These are phyloP conservation scores for Meles meles DNA, from an alignment of 2,113 vertebrate species.

Conservation along the genomic window DNA sequence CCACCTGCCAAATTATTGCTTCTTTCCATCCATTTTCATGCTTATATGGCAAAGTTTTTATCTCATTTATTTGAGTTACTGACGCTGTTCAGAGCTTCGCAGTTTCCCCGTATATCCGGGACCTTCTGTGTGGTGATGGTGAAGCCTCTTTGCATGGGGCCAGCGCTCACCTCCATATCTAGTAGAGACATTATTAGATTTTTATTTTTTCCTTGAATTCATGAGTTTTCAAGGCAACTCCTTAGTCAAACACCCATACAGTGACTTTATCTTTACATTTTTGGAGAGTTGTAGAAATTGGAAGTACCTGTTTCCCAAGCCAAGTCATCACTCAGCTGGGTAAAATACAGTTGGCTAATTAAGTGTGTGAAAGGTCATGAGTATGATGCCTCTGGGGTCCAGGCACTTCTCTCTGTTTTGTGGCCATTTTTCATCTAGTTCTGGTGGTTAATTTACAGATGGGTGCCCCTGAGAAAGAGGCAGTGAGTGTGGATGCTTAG, in stretches of 20 bases:
- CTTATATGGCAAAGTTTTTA: neutral
- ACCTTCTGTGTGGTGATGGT: neutral
- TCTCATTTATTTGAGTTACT: neutral
- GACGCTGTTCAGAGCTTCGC: neutral
- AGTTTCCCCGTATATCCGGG: neutral
- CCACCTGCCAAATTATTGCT: neutral
- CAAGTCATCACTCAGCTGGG: neutral
- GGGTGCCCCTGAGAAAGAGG: neutral
- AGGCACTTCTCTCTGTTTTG: neutral
- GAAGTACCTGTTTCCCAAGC: neutral
- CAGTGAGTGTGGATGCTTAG: neutral
- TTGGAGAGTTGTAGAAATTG: neutral
- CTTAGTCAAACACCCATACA: neutral
- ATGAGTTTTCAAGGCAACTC: slow-evolving; percentile 3
- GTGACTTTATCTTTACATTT: neutral
- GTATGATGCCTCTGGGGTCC: neutral
- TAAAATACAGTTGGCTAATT: neutral
- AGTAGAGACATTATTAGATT: neutral
- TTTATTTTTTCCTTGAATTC: slow-evolving; percentile 29
- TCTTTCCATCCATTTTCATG: neutral
- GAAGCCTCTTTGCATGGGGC: neutral
- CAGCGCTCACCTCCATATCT: neutral
- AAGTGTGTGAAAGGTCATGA: neutral
- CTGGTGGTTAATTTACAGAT: neutral
- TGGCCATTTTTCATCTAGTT: neutral